Evolutionary conservation across 2,888 invertebrate genomes (phyloP).

Genomic region (Tenthredo amoena): DNA sequence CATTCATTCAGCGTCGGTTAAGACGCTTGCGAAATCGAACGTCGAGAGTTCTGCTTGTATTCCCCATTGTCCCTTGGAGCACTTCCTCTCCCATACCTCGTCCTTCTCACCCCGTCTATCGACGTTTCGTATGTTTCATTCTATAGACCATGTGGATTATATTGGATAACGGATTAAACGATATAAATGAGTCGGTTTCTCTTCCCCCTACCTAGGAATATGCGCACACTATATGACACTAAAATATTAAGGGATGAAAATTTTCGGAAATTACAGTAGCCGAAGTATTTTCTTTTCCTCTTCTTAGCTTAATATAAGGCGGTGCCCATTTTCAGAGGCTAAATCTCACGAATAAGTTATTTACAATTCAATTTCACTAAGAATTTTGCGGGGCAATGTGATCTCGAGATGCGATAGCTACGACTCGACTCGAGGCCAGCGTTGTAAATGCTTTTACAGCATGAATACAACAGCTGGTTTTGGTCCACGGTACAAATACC

Average conservation of each 20-base stretch:
- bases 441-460: neutral
- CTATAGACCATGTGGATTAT: conserved; percentile 8
- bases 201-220: neutral
- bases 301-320: neutral
- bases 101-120: conserved; percentile 37
- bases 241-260: neutral
- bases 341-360: conserved; percentile 22
- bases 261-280: neutral
- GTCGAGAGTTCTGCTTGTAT: conserved; percentile 52
- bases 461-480: conserved; percentile 12
- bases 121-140: conserved; percentile 17
- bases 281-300: neutral
- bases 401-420: neutral
- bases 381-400: conserved; percentile 14
- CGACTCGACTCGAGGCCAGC: neutral
- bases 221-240: neutral
- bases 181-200: neutral
- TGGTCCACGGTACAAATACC: neutral
- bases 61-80: conserved; percentile 36
- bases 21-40: conserved; percentile 49
- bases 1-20: conserved; percentile 63
- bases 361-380: conserved; percentile 41
- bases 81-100: conserved; percentile 28
- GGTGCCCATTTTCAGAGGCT: neutral
- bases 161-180: conserved; percentile 18